These are phyloP conservation scores for Thunnus thynnus DNA, from an alignment of 2,113 vertebrate genomes.

Conservation along the genomic window DNA sequence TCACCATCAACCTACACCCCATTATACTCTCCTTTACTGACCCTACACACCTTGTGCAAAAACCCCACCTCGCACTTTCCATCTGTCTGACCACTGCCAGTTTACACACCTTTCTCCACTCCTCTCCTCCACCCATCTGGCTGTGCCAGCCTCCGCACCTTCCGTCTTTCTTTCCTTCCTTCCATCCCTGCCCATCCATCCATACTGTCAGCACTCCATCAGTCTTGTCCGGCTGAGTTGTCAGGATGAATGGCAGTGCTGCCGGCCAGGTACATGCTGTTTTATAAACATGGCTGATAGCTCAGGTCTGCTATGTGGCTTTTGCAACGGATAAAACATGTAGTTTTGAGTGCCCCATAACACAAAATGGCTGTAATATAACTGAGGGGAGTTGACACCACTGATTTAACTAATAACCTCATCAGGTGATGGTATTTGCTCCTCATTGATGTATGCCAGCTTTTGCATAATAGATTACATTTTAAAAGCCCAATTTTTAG, in stretches of 20 bases:
- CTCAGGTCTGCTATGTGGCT: constrained; percentile 56
- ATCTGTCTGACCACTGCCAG: constrained; percentile 58
- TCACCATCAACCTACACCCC: constrained; percentile 74
- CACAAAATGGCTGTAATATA: constrained; percentile 21
- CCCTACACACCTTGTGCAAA: constrained; percentile 54
- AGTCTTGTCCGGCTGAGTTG: constrained; percentile 62
- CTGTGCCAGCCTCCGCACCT: constrained; percentile 58
- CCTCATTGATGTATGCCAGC: not conserved
- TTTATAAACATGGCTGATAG: constrained; percentile 67
- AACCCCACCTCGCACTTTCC: constrained; percentile 66
- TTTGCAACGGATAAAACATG: constrained; percentile 19
- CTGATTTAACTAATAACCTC: not conserved
- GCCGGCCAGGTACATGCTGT: constrained; percentile 64
- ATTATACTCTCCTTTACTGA: constrained; percentile 73
- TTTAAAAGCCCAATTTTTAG: too few species aligned
- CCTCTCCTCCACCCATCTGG: constrained; percentile 41
- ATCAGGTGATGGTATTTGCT: constrained; percentile 1
- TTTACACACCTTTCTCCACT: constrained; percentile 64
- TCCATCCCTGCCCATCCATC: constrained; percentile 65
- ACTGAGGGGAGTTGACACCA: not conserved
- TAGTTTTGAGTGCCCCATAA: not conserved
- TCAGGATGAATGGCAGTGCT: constrained; percentile 61
- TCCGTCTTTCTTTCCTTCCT: constrained; percentile 69
- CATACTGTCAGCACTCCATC: constrained; percentile 75
- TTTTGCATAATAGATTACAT: not conserved